phyloP scores from a whole-genome alignment of 1,140 invertebrate species.

The Eufriesea mexicana region DNA sequence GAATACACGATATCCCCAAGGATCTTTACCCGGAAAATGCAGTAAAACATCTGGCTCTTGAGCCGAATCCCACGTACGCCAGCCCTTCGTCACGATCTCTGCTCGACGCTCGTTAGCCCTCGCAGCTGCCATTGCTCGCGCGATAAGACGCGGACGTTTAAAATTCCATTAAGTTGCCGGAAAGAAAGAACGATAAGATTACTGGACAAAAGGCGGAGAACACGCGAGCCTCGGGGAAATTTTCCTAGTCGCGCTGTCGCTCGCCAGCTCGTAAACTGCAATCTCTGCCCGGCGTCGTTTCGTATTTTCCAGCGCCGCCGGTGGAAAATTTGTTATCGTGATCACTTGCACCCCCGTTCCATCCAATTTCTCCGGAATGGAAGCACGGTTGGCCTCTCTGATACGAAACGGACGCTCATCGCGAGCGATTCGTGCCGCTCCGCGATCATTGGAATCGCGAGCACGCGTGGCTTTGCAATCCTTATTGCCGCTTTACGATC shows the following conservation, averaged over 20 bases:
- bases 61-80: too few species aligned
- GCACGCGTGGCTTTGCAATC: background rate
- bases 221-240: background rate
- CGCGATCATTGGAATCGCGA: slow-evolving; percentile 4
- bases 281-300: slow-evolving; percentile 42
- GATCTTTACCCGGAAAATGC: too few species aligned
- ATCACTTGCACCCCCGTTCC: slow-evolving; percentile 42
- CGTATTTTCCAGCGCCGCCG: slow-evolving; percentile 25
- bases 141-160: slow-evolving; percentile 21
- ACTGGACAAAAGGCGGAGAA: background rate
- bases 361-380: slow-evolving; percentile 40
- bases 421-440: background rate
- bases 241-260: slow-evolving; percentile 14
- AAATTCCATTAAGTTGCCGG: slow-evolving; percentile 31
- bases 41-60: background rate
- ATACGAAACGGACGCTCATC: slow-evolving; percentile 8
- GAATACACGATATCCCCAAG: too few species aligned
- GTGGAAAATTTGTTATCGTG: slow-evolving; percentile 50
- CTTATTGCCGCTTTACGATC: too few species aligned
- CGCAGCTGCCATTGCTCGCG: background rate
- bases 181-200: slow-evolving; percentile 18
- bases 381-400: background rate
- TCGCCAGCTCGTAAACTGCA: slow-evolving; percentile 45
- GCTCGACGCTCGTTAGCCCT: background rate
- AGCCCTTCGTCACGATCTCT: background rate